Conservation (phyloP, 2,797 vertebrate species). For the Etheostoma nigrum region DNA sequence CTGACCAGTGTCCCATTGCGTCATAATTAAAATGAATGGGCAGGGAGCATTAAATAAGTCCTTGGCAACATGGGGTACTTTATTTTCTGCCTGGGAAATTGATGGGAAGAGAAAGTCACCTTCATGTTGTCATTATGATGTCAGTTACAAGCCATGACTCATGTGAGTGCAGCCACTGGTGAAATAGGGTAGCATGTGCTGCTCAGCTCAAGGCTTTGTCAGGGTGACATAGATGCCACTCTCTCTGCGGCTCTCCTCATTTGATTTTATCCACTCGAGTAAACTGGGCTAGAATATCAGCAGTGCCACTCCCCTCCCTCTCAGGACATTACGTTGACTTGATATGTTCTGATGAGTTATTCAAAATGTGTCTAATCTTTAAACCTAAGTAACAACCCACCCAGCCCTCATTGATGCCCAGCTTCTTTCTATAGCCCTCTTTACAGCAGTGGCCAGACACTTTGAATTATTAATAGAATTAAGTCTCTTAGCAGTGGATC, state of each 20-base stretch:
- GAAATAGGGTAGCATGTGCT: constrained; percentile 56
- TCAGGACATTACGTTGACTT: background rate
- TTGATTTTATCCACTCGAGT: constrained; percentile 29
- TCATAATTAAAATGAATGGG: constrained; percentile 64
- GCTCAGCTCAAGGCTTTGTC: constrained; percentile 28
- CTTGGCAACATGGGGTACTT: constrained; percentile 65
- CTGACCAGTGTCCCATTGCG: constrained; percentile 41
- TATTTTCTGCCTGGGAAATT: constrained; percentile 62
- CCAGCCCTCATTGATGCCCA: constrained; percentile 37
- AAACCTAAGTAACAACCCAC: constrained; percentile 16
- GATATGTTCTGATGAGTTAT: constrained; percentile 29
- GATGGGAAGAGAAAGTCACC: constrained; percentile 82
- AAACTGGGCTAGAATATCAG: constrained; percentile 41
- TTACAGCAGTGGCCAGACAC: constrained; percentile 61
- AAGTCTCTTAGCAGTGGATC: constrained; percentile 61
- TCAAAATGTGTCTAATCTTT: constrained; percentile 31
- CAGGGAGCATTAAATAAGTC: constrained; percentile 64
- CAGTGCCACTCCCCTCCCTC: constrained; percentile 3
- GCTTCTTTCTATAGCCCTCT: constrained; percentile 44
- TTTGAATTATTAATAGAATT: constrained; percentile 79
- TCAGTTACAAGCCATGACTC: constrained; percentile 56
- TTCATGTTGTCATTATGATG: constrained; percentile 69
- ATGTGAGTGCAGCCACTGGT: constrained; percentile 60
- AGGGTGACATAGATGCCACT: constrained; percentile 45
- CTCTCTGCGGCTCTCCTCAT: constrained; percentile 17